Conservation (phyloP, 2,113 vertebrate genomes). For the Brevimyrus niger region DNA sequence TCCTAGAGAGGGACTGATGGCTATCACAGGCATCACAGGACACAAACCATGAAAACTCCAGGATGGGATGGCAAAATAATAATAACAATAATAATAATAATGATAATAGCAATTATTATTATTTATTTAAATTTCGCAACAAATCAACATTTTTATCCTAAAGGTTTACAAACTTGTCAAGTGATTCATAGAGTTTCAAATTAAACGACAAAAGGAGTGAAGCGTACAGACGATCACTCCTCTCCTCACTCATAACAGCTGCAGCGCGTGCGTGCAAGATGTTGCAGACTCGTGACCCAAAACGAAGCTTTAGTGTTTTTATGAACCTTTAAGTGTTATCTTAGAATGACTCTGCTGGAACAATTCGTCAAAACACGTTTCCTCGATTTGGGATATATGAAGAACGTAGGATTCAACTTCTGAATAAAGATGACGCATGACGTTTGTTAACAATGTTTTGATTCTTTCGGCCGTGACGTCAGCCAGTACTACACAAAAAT, state of each 20-base stretch:
- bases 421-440: conserved; percentile 46
- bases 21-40: not conserved
- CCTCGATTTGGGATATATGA: not conserved
- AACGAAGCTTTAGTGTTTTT: conserved; percentile 28
- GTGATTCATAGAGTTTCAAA: not conserved
- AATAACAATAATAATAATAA: not conserved
- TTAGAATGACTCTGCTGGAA: conserved; percentile 13
- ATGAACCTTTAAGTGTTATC: not conserved
- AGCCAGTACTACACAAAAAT: conserved; percentile 69
- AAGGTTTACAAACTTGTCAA: not conserved
- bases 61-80: not conserved
- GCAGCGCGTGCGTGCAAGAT: conserved; percentile 37
- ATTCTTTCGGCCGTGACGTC: conserved; percentile 76
- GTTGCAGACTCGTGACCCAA: conserved; percentile 34
- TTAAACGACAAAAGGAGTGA: not conserved
- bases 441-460: conserved; percentile 74
- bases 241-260: conserved; percentile 21
- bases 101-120: not conserved
- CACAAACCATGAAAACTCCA: not conserved
- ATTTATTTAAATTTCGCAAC: not conserved
- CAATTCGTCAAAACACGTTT: not conserved
- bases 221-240: not conserved
- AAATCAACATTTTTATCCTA: not conserved
- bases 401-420: conserved; percentile 25
- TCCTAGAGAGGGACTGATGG: not conserved